Conservation (phyloP, 1,140 invertebrate species). For the Diorhabda sublineata region DNA sequence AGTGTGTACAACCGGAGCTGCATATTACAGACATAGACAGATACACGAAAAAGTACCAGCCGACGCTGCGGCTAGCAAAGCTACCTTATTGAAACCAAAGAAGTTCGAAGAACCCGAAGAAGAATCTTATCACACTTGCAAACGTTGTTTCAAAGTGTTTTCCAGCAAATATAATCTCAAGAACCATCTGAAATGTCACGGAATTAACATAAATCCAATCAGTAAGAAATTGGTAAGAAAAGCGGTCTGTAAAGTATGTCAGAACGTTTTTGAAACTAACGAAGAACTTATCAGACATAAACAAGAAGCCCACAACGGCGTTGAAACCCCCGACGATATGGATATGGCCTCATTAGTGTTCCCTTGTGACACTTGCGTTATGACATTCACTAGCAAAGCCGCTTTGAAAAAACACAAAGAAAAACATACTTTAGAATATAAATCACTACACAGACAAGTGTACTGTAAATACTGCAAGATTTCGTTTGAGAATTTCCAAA, state of each 20-base stretch:
- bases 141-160: conserved; percentile 43
- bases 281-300: conserved; percentile 37
- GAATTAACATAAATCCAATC: conserved; percentile 26
- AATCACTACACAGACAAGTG: conserved; percentile 11
- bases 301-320: conserved; percentile 25
- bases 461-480: conserved; percentile 42
- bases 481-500: conserved; percentile 25
- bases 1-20: conserved; percentile 31
- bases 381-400: conserved; percentile 31
- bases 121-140: conserved; percentile 42
- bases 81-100: conserved; percentile 9
- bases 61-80: conserved; percentile 16
- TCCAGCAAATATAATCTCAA: conserved; percentile 37
- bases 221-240: conserved; percentile 31
- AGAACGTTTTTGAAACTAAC: conserved; percentile 31
- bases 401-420: conserved; percentile 38
- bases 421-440: conserved; percentile 28
- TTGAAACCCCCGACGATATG: conserved; percentile 25
- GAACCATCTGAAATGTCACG: conserved; percentile 41
- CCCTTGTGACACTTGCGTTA: conserved; percentile 37
- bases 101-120: conserved; percentile 22
- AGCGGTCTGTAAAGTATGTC: conserved; percentile 37
- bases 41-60: conserved; percentile 35
- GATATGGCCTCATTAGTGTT: conserved; percentile 28
- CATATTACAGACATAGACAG: conserved; percentile 33